phyloP scores from a whole-genome alignment of 2,888 invertebrate species.

The Deilephila porcellus region DNA sequence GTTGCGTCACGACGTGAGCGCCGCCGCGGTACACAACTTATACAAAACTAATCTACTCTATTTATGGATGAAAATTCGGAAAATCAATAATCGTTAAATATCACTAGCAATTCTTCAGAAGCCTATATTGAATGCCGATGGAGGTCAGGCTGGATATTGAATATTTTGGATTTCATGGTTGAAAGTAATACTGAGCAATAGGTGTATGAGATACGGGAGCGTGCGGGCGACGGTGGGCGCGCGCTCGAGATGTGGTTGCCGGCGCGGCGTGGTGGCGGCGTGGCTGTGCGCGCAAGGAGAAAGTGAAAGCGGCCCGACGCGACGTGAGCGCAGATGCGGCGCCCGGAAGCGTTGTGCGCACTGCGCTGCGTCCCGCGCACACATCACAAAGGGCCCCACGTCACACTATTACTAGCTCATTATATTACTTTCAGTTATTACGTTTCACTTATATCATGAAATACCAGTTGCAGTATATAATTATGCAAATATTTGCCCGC shows the following conservation, averaged over 20 bases:
- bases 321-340: constrained; percentile 76
- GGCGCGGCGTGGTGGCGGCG: constrained; percentile 47
- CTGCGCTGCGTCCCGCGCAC: constrained; percentile 51
- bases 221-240: constrained; percentile 58
- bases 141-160: background rate
- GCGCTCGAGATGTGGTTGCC: constrained; percentile 68
- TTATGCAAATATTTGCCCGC: background rate
- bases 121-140: constrained; percentile 31
- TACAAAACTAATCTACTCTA: constrained; percentile 63
- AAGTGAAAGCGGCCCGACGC: constrained; percentile 79
- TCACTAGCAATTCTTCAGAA: constrained; percentile 32
- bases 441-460: background rate
- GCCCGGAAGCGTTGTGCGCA: constrained; percentile 75
- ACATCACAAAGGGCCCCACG: constrained; percentile 69
- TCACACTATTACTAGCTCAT: constrained; percentile 41
- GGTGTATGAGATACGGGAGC: constrained; percentile 69
- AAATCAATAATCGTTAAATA: constrained; percentile 36
- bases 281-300: constrained; percentile 68
- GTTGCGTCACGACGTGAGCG: constrained; percentile 80
- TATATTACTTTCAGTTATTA: constrained; percentile 16
- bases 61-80: constrained; percentile 48
- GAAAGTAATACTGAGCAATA: constrained; percentile 66
- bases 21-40: constrained; percentile 60
- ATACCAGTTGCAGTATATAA: background rate
- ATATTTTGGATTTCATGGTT: constrained; percentile 34